Percentiles rank a stretch among this genome's conserved stretches.
Conservation (phyloP, 2,113 vertebrate genomes). For the Odocoileus hemionus region DNA sequence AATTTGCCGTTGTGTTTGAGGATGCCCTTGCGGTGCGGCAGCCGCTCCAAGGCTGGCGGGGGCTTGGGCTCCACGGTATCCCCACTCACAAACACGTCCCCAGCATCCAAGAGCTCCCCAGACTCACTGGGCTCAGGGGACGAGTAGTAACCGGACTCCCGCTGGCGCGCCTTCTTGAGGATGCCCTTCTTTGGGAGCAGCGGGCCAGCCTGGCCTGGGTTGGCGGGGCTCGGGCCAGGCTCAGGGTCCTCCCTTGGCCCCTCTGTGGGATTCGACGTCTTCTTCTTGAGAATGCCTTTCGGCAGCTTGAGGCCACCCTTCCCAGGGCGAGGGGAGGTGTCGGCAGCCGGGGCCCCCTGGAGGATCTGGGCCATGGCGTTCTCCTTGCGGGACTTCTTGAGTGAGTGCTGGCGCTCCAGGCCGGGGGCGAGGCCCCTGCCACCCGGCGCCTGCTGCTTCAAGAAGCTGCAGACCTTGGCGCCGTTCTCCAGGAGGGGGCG, state of each 20-base stretch:
- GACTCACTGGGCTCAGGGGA: slow-evolving; percentile 89
- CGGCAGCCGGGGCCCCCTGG: slow-evolving; percentile 69
- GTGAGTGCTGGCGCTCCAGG: slow-evolving; percentile 90
- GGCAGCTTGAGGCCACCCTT: slow-evolving; percentile 83
- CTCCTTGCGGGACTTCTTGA: slow-evolving; percentile 94
- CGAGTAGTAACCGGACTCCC: slow-evolving; percentile 92
- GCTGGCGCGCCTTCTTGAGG: slow-evolving; percentile 88
- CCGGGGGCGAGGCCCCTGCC: neutral
- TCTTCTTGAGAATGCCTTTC: slow-evolving; percentile 94
- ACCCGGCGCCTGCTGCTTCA: slow-evolving; percentile 82
- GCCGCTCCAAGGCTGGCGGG: slow-evolving; percentile 59
- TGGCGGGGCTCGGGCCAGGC: fast-evolving
- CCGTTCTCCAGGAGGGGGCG: slow-evolving; percentile 92
- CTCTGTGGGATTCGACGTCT: slow-evolving; percentile 15
- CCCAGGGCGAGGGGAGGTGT: slow-evolving; percentile 43
- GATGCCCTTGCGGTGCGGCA: slow-evolving; percentile 86
- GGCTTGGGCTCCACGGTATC: slow-evolving; percentile 63
- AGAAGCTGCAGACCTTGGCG: slow-evolving; percentile 92
- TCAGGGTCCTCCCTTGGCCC: neutral
- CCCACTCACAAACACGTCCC: slow-evolving; percentile 63
- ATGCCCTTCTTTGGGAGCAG: slow-evolving; percentile 91
- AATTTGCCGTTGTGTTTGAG: slow-evolving; percentile 91
- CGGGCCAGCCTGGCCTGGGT: fast-evolving
- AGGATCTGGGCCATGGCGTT: slow-evolving; percentile 87
- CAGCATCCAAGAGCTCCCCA: slow-evolving; percentile 68